Evolutionary conservation across 2,797 vertebrate species (phyloP), one percentile per base, ranked within the genome.

Genomic region (Poeciliopsis gracilis): DNA sequence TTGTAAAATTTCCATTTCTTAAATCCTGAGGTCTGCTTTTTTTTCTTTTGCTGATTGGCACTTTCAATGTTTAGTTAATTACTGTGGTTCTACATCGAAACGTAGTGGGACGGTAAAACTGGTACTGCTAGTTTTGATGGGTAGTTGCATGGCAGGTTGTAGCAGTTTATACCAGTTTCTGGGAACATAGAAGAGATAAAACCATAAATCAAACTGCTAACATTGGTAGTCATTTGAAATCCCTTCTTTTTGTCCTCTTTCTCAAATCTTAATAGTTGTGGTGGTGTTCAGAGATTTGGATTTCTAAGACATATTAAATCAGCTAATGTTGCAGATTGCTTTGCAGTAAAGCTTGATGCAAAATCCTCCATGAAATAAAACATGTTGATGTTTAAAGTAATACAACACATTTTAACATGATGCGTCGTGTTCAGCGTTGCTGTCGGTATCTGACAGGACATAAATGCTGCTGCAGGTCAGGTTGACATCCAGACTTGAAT

Each of bases 311-410:
- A 72, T 57, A 18, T 16, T 4, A 63, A 59, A 59, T 7, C 61
- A 78, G 33, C 46, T 30, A 25, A 23, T 41, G 9, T 66, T 66
- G 11, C 5, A 4, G 25, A 67, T 36, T 13, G 69, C 49, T 71
- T 80, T 81, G 49, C 25, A 75, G 45, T 63, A 47, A 77, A 30
- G 75, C 33, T 18, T 81, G 43, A 75, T 45, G 3, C 47, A 67
- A 75, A 73, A 66, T 76, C 2, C 41, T 86, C 76, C 86, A 79
- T 89, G 82, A 88, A 86, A 72, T 71, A n/a, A 33, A 76, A 53
- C 36, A 45, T 80, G 49, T 79, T 66, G n/a, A 76, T 53, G 73
- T 77, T 81, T 51, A 79, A 87, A 85, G 79, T 85, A 86, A 82
- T 71, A 81, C 16, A 67, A 59, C 72, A 36, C 75, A 63, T 69